Evolutionary conservation across 2,797 vertebrate genomes (phyloP), one percentile per base, ranked within the genome.

Genomic region (Neosalanx taihuensis): DNA sequence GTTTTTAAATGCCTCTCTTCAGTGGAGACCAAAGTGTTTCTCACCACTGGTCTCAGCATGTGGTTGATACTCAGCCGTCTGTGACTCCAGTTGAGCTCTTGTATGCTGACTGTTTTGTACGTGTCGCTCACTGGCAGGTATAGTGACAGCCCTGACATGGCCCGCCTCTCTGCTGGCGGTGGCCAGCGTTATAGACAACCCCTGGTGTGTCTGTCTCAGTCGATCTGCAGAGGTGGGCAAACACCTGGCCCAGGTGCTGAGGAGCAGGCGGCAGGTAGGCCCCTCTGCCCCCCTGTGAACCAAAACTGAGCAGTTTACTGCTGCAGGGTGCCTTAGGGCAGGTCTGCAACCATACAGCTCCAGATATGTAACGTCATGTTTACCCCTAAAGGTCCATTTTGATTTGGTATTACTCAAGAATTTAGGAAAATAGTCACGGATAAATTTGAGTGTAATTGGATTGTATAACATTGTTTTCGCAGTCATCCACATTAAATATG

Each of bases 201-300:
- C 98, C 10, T 99, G 98, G 98, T 95, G 94, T 0, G 97, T 99
- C 68, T 99, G 96, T 79, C 93, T 99, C 70, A 95, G 94, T 49
- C 95, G 97, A 7, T 98, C 98, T 0, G 95, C 96, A 0, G 95
- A 98, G 75, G 95, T 98, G 26, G 98, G 97, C 74, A 99, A 97
- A 74, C 96, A 98, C 75, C 93, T 99, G 62, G 98, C 98, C 0
- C 96, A 95, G 70, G 92, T 98, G 67, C 86, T 99, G 68, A 93
- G 96, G 79, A 94, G 93, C 75, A 82, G 94, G 31, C 96, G 94
- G 79, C 98, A 99, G 96, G 98, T 99, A 91, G 78, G 79, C 69
- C 20, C 13, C 26, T 7, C 53, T n/a, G 4, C 29, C 3, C 46
- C 29, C 12, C 3, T 30, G 2, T 37, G 3, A 17, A 53, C 51